Base-by-base conservation (phyloP, 2,797 vertebrate species). In the Lepilemur septentrionalis region DNA sequence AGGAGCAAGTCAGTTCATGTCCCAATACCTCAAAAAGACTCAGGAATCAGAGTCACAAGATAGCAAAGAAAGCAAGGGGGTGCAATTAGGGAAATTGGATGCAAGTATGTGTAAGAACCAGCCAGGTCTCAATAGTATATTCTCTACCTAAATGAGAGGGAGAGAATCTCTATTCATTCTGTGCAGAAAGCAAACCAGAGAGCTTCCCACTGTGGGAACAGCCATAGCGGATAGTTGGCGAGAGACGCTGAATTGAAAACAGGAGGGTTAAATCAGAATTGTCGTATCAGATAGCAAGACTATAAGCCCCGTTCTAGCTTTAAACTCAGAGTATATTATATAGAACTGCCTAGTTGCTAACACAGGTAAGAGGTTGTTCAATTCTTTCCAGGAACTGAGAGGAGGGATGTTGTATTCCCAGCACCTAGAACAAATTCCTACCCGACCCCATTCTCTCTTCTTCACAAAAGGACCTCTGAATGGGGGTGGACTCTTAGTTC, bases 221-320 rank as follows among this genome's bases (percentile, higher is more conserved):
- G 52, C 35, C 2, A 5, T 0, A 4, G 17, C 0, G 3, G 7
- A 30, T 4, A 17, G 2, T 0, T n/a, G 23, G 3, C 20, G 3
- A 43, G 32, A 79, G n/a, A 8, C 13, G n/a, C 35, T 57, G 15
- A 43, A 55, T 1, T 38, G 35, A 70, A 59, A 35, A 17, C 1
- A 61, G 15, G 22, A 61, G 15, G 22, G 35, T 15, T 7, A 48
- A 52, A 11, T 38, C 48, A 79, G 82, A 72, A 23, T 7, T 18
- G 14, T 15, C 22, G 28, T 7, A 30, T 41, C 13, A 28, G 1
- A 3, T 14, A 9, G 8, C 59, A 52, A 55, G 38, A 43, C 15
- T 1, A 3, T n/a, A 3, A 46, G 13, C 6, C 18, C 2, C 4
- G 6, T 46, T 57, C 15, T 41, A 72, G n/a, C 30, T 82, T 76